Evolutionary conservation across 2,797 vertebrate species (phyloP).

Genomic region (Fistularia tabacaria): DNA sequence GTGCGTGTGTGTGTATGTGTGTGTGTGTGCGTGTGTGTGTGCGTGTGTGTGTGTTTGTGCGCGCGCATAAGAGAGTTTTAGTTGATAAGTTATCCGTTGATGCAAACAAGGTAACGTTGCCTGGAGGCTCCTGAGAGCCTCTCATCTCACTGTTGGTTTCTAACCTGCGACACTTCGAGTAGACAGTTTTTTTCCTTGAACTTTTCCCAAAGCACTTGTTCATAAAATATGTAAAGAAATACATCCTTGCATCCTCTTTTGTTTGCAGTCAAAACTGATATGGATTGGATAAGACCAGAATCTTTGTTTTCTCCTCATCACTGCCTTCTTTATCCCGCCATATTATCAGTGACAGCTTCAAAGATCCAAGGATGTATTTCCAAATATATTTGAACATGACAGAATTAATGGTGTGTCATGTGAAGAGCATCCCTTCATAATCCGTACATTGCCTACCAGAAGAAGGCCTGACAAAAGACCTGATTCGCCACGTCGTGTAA

Average conservation of each 20-base stretch:
- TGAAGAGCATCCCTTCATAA: constrained; percentile 25
- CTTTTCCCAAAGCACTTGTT: constrained; percentile 40
- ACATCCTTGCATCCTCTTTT: constrained; percentile 44
- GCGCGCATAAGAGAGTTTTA: constrained; percentile 2
- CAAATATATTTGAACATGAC: constrained; percentile 55
- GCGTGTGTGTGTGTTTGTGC: background rate
- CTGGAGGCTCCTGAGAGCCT: constrained; percentile 53
- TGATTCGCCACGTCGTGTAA: no score
- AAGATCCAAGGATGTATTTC: constrained; percentile 57
- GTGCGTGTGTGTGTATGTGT: background rate
- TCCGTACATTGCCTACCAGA: constrained; percentile 19
- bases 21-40: no score
- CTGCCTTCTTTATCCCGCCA: constrained; percentile 2
- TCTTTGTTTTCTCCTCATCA: constrained; percentile 39
- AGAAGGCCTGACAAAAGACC: background rate
- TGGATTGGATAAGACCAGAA: constrained; percentile 38
- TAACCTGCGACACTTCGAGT: constrained; percentile 40
- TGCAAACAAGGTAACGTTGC: constrained; percentile 74
- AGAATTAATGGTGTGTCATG: constrained; percentile 57
- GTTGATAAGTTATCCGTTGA: constrained; percentile 26
- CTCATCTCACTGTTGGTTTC: constrained; percentile 48
- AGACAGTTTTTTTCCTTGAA: constrained; percentile 23
- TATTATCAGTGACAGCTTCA: constrained; percentile 50
- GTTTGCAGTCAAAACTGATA: constrained; percentile 51
- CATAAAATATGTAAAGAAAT: constrained; percentile 45